A percentile compares a stretch with the other conserved stretches of the same genome.
These are phyloP conservation scores for Neodiprion fabricii DNA, from an alignment of 1,140 invertebrate genomes.

Conservation along the genomic window DNA sequence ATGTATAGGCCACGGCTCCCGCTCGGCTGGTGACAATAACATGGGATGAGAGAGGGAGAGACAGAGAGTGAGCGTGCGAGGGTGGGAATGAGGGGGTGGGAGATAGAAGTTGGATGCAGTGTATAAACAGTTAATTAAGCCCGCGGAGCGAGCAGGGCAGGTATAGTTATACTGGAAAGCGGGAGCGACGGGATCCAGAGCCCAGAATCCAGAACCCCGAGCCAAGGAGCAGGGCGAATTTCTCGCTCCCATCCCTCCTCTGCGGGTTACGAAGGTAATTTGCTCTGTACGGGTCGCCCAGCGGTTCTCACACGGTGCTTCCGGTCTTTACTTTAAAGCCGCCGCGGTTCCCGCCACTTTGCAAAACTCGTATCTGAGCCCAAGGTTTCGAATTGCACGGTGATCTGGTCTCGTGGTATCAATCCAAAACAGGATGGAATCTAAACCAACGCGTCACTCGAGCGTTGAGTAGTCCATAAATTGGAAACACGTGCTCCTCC, in stretches of 20 bases:
- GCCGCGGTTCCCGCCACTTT: background rate
- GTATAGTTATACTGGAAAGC: background rate
- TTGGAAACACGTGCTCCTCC: background rate
- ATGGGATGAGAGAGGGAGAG: conserved; percentile 27
- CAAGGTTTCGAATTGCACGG: too few relatives aligned
- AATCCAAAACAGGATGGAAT: too few relatives aligned
- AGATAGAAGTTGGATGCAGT: conserved; percentile 53
- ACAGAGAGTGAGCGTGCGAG: conserved; percentile 48
- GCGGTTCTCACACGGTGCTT: conserved; percentile 32
- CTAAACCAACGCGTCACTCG: too few relatives aligned
- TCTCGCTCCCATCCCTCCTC: conserved; percentile 36
- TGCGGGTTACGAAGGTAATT: conserved; percentile 50
- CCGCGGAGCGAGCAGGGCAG: conserved; percentile 32
- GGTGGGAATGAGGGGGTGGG: conserved; percentile 58
- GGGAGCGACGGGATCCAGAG: conserved; percentile 23
- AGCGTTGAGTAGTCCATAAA: background rate
- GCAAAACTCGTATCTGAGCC: too few relatives aligned
- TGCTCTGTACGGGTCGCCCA: conserved; percentile 45
- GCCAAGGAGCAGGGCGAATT: conserved; percentile 18
- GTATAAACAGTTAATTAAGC: conserved; percentile 63
- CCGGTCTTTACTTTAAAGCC: background rate
- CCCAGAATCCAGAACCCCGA: conserved; percentile 12
- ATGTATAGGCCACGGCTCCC: conserved; percentile 11
- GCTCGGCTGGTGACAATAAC: conserved; percentile 16
- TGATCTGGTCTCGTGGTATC: too few relatives aligned